Evolutionary conservation across 2,888 invertebrate genomes (phyloP).

Genomic region (Argynnis bischoffii): DNA sequence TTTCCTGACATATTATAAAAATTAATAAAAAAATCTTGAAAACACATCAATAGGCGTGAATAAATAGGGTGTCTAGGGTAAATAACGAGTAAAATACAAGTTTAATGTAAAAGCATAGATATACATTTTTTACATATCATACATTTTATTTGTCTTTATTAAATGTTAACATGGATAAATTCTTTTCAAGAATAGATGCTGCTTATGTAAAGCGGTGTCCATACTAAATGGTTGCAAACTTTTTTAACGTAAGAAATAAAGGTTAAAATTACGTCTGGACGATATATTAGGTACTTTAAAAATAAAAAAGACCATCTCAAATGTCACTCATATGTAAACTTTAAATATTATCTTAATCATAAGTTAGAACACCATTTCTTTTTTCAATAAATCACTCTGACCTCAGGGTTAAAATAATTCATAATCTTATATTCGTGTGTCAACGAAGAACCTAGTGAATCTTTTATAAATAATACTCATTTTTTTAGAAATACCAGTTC

Average conservation of each 20-base stretch:
- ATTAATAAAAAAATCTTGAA: no score
- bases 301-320: conserved; percentile 16
- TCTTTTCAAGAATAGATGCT: no score
- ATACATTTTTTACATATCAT: no score
- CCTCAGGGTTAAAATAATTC: conserved; percentile 57
- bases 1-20: no score
- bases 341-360: conserved; percentile 32
- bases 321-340: conserved; percentile 22
- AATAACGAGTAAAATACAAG: no score
- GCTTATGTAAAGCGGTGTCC: no score
- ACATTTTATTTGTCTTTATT: not conserved
- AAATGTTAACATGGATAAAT: not conserved
- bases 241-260: no score
- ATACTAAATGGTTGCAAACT: no score
- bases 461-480: conserved; percentile 38
- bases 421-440: conserved; percentile 49
- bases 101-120: no score
- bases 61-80: no score
- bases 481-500: conserved; percentile 24
- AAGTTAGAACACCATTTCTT: conserved; percentile 33
- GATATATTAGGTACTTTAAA: not conserved
- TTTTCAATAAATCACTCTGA: conserved; percentile 57
- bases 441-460: conserved; percentile 44
- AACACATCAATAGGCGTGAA: no score
- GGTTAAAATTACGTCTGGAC: no score